Percentiles rank a stretch among this genome's conserved stretches.
phyloP scores from a whole-genome alignment of 2,113 vertebrate species.

The Myiagra hebetior region DNA sequence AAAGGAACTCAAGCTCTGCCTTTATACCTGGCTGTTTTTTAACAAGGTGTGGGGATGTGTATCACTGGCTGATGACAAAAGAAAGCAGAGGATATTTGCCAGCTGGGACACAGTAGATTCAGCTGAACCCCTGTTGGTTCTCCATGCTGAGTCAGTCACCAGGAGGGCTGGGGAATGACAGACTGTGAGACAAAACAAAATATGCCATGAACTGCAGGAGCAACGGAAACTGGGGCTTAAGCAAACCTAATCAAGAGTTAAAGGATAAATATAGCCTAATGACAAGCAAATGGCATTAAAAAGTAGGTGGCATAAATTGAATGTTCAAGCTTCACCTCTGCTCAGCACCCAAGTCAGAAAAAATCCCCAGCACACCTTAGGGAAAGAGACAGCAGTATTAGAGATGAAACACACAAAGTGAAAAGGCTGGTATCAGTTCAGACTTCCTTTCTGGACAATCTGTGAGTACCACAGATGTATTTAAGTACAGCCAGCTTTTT shows the following conservation, averaged over 20 bases:
- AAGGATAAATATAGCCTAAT: not conserved
- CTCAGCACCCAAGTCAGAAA: not conserved
- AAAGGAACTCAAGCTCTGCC: not conserved
- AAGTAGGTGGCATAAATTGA: not conserved
- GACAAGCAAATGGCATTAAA: not conserved
- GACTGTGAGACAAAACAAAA: not conserved
- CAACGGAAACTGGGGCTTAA: not conserved
- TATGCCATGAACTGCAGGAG: not conserved
- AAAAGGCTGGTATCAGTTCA: not conserved
- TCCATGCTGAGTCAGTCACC: fast-evolving
- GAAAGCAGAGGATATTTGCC: not conserved
- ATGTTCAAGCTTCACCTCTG: not conserved
- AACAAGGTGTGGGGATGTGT: fast-evolving
- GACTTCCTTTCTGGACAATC: not conserved
- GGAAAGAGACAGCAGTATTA: not conserved
- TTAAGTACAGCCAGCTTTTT: not conserved
- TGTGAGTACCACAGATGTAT: not conserved
- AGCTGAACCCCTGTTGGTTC: not conserved
- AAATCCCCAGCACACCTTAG: fast-evolving
- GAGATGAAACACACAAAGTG: not conserved
- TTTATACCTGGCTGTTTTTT: not conserved
- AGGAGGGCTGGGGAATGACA: not conserved
- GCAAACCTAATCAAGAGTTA: not conserved
- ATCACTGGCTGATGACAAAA: not conserved
- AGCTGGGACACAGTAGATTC: not conserved